Percentiles rank a stretch among this genome's conserved stretches.
phyloP scores from a whole-genome alignment of 2,888 invertebrate species.

The Watsonalla cultraria region DNA sequence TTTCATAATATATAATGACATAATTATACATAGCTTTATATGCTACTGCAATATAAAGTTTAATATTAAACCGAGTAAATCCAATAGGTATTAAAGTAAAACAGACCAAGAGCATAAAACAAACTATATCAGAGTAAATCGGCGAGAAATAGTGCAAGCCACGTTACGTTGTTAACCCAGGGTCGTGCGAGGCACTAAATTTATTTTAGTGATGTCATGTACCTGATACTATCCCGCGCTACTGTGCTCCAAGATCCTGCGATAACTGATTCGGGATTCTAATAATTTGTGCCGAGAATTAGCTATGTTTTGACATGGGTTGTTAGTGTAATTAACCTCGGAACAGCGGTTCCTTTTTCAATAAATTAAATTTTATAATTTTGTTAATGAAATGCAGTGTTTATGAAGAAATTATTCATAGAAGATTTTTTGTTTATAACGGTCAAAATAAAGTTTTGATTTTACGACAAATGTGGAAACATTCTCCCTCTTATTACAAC shows the following conservation, averaged over 20 bases:
- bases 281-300: conserved; percentile 42
- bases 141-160: conserved; percentile 60
- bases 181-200: conserved; percentile 56
- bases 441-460: no score
- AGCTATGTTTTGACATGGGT: not conserved
- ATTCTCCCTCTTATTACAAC: no score
- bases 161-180: conserved; percentile 57
- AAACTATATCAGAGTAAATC: conserved; percentile 44
- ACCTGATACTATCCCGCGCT: conserved; percentile 60
- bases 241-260: conserved; percentile 52
- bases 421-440: no score
- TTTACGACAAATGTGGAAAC: no score
- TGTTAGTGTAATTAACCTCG: not conserved
- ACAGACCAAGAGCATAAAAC: conserved; percentile 23
- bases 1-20: no score
- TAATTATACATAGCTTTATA: no score
- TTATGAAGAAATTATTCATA: no score
- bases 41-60: no score
- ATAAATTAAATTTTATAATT: no score
- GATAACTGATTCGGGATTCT: conserved; percentile 41
- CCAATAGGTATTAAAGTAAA: not conserved
- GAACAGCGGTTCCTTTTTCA: no score
- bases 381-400: no score
- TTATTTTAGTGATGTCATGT: conserved; percentile 64
- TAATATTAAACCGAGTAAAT: no score